Evolutionary conservation across 2,888 invertebrate species (phyloP), one percentile per base, ranked within the genome.

Genomic region (Hedya salicella): DNA sequence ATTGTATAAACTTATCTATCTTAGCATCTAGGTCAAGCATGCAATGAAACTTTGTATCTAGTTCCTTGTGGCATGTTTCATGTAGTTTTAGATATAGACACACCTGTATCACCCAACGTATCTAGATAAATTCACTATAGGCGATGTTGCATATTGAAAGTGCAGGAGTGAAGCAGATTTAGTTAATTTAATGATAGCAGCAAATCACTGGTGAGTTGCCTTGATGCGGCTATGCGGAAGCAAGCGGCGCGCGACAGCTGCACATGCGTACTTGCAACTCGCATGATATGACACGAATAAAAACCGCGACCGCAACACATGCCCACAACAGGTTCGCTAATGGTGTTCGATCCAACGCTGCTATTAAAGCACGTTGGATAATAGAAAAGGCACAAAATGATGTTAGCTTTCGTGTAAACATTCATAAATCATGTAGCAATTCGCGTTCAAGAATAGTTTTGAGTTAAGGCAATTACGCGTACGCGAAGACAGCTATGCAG

Each of bases 191-290:
- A 56, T 56, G 44, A 56, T 44, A 56, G 56, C 25, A 40, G 16
- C 40, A 63, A 62, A 36, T 11, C 25, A 16, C 48, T 30, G 57
- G 57, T 57, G 62, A 76, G 70, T 68, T 70, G 69, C 74, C 67
- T 70, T 77, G 81, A 75, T 75, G 73, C 75, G 70, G 71, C 75
- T 75, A 83, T 79, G 79, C 82, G 85, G 85, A 86, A 86, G 82
- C 77, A 77, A 77, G 73, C 70, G 74, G 71, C 72, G 71, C 74
- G 73, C 76, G 78, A 78, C 85, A 87, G 83, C 83, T 87, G 87
- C 87, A 83, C 80, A 52, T 57, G 63, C 59, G 78, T 73, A 77
- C 73, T 78, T 75, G 77, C 80, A 78, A 79, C 75, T 78, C 65
- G 75, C 71, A 71, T 74, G 71, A 74, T 72, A 76, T 73, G 78